These are phyloP conservation scores for Leptoclinus maculatus DNA, from an alignment of 2,797 vertebrate species.

Conservation along the genomic window DNA sequence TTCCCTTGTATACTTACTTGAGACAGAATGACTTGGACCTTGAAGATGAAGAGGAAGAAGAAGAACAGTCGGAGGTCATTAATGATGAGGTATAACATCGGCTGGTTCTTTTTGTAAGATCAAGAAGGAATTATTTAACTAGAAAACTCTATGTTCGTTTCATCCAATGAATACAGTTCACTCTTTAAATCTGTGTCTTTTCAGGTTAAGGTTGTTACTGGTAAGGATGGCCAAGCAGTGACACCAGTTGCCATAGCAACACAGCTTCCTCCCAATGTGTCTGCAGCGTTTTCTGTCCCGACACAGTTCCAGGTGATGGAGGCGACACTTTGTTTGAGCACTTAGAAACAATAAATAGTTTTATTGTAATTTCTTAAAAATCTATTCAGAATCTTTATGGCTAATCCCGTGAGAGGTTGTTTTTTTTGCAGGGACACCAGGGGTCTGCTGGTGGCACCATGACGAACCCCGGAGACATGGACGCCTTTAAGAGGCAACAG, in stretches of 20 bases:
- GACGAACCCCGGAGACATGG: constrained; percentile 90
- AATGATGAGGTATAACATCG: constrained; percentile 94
- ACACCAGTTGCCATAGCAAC: constrained; percentile 98
- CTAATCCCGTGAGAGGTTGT: constrained; percentile 69
- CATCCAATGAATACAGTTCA: neutral
- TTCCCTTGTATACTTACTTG: constrained; percentile 94
- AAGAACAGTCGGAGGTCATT: constrained; percentile 98
- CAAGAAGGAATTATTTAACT: neutral
- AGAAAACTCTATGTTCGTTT: neutral
- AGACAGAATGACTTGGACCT: constrained; percentile 96
- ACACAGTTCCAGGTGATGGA: constrained; percentile 91
- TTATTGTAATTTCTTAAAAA: neutral
- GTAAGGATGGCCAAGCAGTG: constrained; percentile 97
- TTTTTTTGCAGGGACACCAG: constrained; percentile 86
- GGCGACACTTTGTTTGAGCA: constrained; percentile 22
- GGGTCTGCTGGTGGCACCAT: constrained; percentile 86
- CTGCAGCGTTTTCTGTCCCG: constrained; percentile 94
- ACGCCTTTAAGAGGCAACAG: constrained; percentile 96
- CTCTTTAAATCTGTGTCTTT: constrained; percentile 46
- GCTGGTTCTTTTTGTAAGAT: constrained; percentile 1
- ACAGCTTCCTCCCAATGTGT: constrained; percentile 97
- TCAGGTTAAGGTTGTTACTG: constrained; percentile 96
- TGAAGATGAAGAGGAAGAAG: constrained; percentile 97
- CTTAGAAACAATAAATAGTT: neutral
- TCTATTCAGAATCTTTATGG: neutral